These are phyloP conservation scores for Drosophila mimetica DNA, from an alignment of 2,888 invertebrate genomes.

Conservation along the genomic window DNA sequence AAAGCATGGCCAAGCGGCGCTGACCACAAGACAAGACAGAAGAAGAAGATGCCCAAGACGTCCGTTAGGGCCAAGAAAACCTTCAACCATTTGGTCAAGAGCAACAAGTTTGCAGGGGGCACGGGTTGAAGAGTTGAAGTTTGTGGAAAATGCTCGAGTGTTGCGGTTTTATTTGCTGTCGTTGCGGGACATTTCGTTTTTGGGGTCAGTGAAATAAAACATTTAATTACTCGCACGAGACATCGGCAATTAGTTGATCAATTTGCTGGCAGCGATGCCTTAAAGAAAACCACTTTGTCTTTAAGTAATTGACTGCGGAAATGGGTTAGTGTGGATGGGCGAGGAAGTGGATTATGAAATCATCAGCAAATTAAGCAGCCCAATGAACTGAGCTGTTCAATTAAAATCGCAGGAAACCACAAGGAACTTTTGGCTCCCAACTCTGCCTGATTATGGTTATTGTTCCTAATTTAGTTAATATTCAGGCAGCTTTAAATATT, in stretches of 20 bases:
- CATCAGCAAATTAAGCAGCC: slow-evolving; percentile 47
- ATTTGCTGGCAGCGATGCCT: slow-evolving; percentile 17
- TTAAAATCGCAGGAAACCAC: slow-evolving; percentile 10
- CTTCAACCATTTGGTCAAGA: slow-evolving; percentile 52
- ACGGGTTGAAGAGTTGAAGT: background rate
- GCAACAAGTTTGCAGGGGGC: slow-evolving; percentile 44
- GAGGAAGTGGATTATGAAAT: slow-evolving; percentile 30
- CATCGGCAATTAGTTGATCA: slow-evolving; percentile 32
- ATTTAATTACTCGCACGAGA: slow-evolving; percentile 36
- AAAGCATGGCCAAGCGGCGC: slow-evolving; percentile 41
- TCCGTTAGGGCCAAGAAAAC: slow-evolving; percentile 29
- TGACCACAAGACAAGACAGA: slow-evolving; percentile 46
- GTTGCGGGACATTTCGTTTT: slow-evolving; percentile 14
- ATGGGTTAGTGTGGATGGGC: background rate
- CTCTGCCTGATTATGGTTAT: background rate
- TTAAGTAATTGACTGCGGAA: slow-evolving; percentile 39
- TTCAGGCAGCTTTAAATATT: background rate
- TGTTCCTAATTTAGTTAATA: background rate
- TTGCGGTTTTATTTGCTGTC: slow-evolving; percentile 17
- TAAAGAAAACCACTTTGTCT: slow-evolving; percentile 30
- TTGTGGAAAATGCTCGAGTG: slow-evolving; percentile 11
- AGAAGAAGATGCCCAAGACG: slow-evolving; percentile 23
- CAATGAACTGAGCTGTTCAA: slow-evolving; percentile 19
- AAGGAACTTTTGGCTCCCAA: background rate
- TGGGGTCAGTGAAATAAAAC: slow-evolving; percentile 28